These are phyloP conservation scores for Ceratina japonica DNA, from an alignment of 1,140 invertebrate genomes.

Conservation along the genomic window DNA sequence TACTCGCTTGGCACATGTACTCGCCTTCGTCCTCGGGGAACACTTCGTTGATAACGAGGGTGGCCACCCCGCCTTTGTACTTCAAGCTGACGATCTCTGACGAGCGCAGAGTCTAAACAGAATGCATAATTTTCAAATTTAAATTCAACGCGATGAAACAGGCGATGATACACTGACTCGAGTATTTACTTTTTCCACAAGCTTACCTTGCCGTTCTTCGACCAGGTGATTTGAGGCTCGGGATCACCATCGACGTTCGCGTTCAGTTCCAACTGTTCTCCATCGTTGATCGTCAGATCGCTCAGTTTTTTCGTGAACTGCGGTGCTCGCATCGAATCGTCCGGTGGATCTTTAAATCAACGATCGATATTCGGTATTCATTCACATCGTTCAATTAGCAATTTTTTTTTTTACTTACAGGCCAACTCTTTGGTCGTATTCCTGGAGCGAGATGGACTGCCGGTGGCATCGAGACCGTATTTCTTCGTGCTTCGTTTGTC, in stretches of 20 bases:
- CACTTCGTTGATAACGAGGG: conserved; percentile 92
- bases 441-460: conserved; percentile 89
- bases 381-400: background rate
- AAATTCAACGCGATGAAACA: background rate
- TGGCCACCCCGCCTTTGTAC: conserved; percentile 93
- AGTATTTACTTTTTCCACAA: background rate
- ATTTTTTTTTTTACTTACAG: conserved; percentile 81
- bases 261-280: conserved; percentile 87
- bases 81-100: conserved; percentile 94
- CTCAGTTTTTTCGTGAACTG: conserved; percentile 87
- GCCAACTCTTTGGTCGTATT: conserved; percentile 94
- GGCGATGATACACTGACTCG: no score
- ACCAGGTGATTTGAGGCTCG: conserved; percentile 94
- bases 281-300: conserved; percentile 88
- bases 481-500: conserved; percentile 85
- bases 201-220: conserved; percentile 86
- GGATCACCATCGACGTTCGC: conserved; percentile 93
- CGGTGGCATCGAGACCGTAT: conserved; percentile 88
- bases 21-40: conserved; percentile 96
- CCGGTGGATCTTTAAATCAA: conserved; percentile 88
- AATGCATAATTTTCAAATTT: background rate
- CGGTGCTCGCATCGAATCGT: conserved; percentile 92
- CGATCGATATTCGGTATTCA: background rate
- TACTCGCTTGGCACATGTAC: conserved; percentile 93
- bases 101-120: conserved; percentile 82